A percentile compares a stretch with the other conserved stretches of the same genome.
Conservation (phyloP, 2,113 vertebrate genomes). For the Microcebus ravelobensis region DNA sequence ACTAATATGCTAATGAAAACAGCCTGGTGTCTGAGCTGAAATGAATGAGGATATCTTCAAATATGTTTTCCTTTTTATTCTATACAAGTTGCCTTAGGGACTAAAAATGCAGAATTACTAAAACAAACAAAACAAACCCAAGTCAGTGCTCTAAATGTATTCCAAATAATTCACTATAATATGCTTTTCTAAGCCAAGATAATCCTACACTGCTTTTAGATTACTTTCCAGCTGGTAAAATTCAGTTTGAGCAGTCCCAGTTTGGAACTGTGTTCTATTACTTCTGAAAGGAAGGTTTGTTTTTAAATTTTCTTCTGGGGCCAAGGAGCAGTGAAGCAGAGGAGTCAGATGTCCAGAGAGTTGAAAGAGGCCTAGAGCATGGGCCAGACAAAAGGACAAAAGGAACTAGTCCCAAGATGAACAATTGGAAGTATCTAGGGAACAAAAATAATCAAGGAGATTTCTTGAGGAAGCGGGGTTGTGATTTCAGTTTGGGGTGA, state of each 20-base stretch:
- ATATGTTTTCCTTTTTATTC: slow-evolving; percentile 26
- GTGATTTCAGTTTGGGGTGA: not conserved
- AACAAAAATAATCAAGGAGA: not conserved
- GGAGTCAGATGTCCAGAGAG: not conserved
- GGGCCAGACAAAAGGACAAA: not conserved
- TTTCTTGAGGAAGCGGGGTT: not conserved
- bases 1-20: not conserved
- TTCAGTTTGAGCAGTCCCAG: not conserved
- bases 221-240: not conserved
- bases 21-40: not conserved
- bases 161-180: not conserved
- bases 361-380: not conserved
- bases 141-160: not conserved
- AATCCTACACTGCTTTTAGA: slow-evolving; percentile 36
- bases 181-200: not conserved
- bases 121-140: slow-evolving; percentile 13
- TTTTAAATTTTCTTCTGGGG: slow-evolving; percentile 25
- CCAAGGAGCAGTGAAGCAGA: not conserved
- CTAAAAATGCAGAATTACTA: slow-evolving; percentile 43
- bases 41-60: not conserved
- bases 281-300: slow-evolving; percentile 48
- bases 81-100: not conserved
- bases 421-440: not conserved
- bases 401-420: not conserved
- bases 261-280: slow-evolving; percentile 33